Conservation (phyloP, 2,113 vertebrate species). For the Eublepharis macularius region DNA sequence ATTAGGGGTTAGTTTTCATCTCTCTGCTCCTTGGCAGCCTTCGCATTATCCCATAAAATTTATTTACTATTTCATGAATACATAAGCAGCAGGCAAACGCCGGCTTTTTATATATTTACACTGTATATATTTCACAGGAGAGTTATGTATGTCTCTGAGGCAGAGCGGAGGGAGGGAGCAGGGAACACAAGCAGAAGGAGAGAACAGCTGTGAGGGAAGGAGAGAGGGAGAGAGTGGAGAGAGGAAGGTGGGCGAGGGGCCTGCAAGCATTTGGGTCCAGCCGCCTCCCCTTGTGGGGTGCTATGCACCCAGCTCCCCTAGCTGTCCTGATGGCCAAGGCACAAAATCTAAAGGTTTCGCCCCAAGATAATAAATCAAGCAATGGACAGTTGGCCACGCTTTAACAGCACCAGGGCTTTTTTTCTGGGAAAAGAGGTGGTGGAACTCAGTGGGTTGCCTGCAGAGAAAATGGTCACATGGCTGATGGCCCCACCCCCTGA, state of each 20-base stretch:
- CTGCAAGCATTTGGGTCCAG: not conserved
- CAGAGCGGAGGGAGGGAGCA: slow-evolving; percentile 68
- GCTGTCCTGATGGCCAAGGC: too few relatives aligned
- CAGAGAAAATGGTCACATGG: too few relatives aligned
- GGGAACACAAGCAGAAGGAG: slow-evolving; percentile 69
- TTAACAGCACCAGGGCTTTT: not conserved
- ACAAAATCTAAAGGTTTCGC: too few relatives aligned
- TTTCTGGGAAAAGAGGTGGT: too few relatives aligned
- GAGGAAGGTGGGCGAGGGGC: not conserved
- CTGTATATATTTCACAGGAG: slow-evolving; percentile 85
- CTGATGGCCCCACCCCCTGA: too few relatives aligned
- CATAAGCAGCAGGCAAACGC: slow-evolving; percentile 85
- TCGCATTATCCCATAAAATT: slow-evolving; percentile 88
- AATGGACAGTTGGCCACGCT: too few relatives aligned
- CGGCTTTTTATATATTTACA: slow-evolving; percentile 86
- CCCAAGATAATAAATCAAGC: too few relatives aligned
- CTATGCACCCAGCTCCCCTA: too few relatives aligned
- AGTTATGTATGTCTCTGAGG: slow-evolving; percentile 81
- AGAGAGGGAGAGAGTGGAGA: not conserved
- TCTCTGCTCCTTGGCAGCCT: slow-evolving; percentile 83
- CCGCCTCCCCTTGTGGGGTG: not conserved
- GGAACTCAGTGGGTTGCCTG: too few relatives aligned
- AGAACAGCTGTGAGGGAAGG: slow-evolving; percentile 63
- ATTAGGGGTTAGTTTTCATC: slow-evolving; percentile 81
- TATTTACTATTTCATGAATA: slow-evolving; percentile 90